A percentile compares a stretch with the other conserved stretches of the same genome.
Evolutionary conservation across 1,140 invertebrate species (phyloP).

Genomic region (Lucilia cuprina): DNA sequence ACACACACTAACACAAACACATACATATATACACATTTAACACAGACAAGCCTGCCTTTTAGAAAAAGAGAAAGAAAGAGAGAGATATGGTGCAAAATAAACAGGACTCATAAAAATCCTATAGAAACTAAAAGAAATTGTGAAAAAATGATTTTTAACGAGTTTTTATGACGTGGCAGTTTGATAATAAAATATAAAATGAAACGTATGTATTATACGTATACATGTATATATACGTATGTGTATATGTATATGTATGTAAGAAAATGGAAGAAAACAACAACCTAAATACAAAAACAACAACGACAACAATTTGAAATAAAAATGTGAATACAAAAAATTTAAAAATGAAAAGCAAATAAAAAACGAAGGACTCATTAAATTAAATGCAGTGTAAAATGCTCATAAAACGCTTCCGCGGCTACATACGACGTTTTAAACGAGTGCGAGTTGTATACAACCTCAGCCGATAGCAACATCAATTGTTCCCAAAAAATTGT

Average conservation of each 20-base stretch:
- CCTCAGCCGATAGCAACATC: not conserved
- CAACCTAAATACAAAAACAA: not conserved
- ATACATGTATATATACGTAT: too few species aligned
- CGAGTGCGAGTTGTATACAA: not conserved
- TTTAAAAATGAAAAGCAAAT: not conserved
- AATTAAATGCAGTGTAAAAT: constrained; percentile 46
- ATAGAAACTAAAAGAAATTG: not conserved
- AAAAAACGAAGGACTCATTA: constrained; percentile 42
- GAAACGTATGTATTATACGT: not conserved
- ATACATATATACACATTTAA: not conserved
- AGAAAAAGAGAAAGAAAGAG: not conserved
- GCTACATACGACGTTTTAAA: not conserved
- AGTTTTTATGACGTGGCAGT: constrained; percentile 17
- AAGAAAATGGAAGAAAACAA: not conserved
- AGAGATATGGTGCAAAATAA: not conserved
- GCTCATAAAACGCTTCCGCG: constrained; percentile 40
- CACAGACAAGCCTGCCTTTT: too few species aligned
- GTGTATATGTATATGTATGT: too few species aligned
- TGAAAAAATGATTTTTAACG: constrained; percentile 17
- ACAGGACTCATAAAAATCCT: not conserved
- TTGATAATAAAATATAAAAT: not conserved
- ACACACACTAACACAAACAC: not conserved
- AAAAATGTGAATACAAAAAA: not conserved
- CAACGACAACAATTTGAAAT: not conserved
- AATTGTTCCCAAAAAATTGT: not conserved